Conservation (phyloP, 2,797 vertebrate species). For the Arctocebus calabarensis region DNA sequence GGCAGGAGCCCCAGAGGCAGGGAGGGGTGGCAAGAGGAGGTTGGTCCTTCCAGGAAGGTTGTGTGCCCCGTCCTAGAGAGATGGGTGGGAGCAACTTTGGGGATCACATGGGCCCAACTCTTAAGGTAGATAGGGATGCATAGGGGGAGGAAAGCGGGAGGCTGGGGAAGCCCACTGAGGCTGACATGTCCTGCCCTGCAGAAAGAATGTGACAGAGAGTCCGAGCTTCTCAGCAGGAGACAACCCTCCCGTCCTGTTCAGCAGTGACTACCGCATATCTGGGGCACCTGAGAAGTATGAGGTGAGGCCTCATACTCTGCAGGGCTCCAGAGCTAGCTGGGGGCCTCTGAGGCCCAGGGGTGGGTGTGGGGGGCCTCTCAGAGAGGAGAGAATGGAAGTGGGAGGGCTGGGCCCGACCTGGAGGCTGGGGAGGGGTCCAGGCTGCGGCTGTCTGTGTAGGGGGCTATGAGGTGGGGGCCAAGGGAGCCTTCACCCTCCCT, state of each 20-base stretch:
- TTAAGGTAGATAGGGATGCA: neutral
- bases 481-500: neutral
- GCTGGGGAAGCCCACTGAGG: neutral
- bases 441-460: neutral
- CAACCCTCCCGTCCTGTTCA: slow-evolving; percentile 94
- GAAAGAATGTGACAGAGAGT: slow-evolving; percentile 95
- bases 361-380: neutral
- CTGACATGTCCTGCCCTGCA: slow-evolving; percentile 86
- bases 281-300: slow-evolving; percentile 85
- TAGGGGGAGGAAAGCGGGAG: neutral
- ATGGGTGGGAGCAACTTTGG: neutral
- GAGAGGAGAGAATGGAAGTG: neutral
- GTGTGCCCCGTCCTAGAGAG: neutral
- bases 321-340: neutral
- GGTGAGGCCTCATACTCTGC: slow-evolving; percentile 71
- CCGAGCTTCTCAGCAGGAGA: slow-evolving; percentile 93
- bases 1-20: neutral
- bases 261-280: slow-evolving; percentile 87
- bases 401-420: neutral
- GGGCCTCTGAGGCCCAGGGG: neutral
- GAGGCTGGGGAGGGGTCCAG: neutral
- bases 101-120: neutral
- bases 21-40: neutral
- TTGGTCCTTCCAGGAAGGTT: neutral
- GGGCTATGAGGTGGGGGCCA: neutral